Conservation (phyloP, 2,113 vertebrate species). For the Rafetus swinhoei region DNA sequence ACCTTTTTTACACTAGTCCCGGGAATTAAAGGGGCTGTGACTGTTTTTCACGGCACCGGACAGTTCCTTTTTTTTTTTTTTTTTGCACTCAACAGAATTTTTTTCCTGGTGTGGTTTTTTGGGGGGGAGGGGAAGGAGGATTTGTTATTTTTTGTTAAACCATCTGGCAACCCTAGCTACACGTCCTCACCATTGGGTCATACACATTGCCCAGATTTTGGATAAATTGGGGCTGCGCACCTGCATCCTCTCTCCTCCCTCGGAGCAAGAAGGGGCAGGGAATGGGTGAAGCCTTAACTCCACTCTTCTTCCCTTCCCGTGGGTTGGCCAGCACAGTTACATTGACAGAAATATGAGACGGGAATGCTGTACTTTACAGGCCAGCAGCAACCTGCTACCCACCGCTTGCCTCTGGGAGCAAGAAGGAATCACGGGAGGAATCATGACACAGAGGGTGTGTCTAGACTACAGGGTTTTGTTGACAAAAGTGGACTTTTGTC, state of each 20-base stretch:
- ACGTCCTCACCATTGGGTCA: background rate
- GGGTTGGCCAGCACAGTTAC: background rate
- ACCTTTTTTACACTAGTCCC: too few relatives aligned
- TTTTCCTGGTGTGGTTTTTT: too few relatives aligned
- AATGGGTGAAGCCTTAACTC: background rate
- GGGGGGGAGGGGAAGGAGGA: too few relatives aligned
- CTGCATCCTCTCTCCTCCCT: background rate
- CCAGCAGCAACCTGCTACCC: background rate
- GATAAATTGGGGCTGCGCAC: background rate
- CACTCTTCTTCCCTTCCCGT: background rate
- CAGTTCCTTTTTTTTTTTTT: too few relatives aligned
- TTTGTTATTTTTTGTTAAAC: too few relatives aligned
- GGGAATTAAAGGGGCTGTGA: too few relatives aligned
- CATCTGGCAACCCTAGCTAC: too few relatives aligned
- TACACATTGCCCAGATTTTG: background rate
- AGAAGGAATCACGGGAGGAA: background rate
- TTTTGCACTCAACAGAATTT: too few relatives aligned
- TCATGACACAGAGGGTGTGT: background rate
- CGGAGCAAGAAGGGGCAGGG: background rate
- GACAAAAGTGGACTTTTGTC: too few relatives aligned
- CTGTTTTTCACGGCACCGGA: too few relatives aligned
- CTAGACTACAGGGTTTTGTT: too few relatives aligned
- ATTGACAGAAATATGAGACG: background rate
- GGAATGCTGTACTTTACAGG: background rate
- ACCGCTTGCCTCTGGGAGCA: background rate